Evolutionary conservation across 2,797 vertebrate species (phyloP), one percentile per base, ranked within the genome.

Genomic region (Sebastes diploproa): DNA sequence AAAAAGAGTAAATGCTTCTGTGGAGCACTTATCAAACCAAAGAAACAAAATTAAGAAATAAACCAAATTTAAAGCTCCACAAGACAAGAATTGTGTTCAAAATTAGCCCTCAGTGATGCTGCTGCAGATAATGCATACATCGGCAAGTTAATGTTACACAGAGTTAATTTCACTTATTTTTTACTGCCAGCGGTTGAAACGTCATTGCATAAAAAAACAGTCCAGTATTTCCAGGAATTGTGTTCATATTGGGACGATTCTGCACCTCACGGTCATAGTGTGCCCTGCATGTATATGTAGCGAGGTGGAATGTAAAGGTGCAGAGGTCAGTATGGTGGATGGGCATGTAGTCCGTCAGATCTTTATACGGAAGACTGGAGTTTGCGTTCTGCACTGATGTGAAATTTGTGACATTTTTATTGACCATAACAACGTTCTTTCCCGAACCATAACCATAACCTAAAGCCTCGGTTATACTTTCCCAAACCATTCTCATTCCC

Each of bases 11-110:
- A 71, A 76, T 25, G 25, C 46, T 62, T 67, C 14, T 50, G 59
- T 38, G 65, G 38, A 52, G 23, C 38, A 63, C 58, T 36, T 32
- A 60, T 78, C 59, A 83, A 75, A 69, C 11, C 8, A 36, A 66
- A 58, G n/a, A 46, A 55, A 52, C 38, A 46, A 61, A 78, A 46
- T 46, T 46, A 46, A 46, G 42, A 66, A 67, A 62, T 34, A 75
- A 70, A 52, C 13, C 65, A 42, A 22, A 67, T 61, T 77, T 61
- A 54, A 42, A 72, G 32, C 64, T 42, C 22, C 5, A 54, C 1
- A 0, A 54, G 38, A 64, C 2, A 63, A 18, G 42, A 56, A 42
- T 7, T 61, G 2, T 18, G 16, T 55, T n/a, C n/a, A 46, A 58
- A 75, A 59, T 78, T 1, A 68, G 14, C 34, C 20, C 18, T 20